Conservation (phyloP, 1,140 invertebrate species). For the Callitettix versicolor region DNA sequence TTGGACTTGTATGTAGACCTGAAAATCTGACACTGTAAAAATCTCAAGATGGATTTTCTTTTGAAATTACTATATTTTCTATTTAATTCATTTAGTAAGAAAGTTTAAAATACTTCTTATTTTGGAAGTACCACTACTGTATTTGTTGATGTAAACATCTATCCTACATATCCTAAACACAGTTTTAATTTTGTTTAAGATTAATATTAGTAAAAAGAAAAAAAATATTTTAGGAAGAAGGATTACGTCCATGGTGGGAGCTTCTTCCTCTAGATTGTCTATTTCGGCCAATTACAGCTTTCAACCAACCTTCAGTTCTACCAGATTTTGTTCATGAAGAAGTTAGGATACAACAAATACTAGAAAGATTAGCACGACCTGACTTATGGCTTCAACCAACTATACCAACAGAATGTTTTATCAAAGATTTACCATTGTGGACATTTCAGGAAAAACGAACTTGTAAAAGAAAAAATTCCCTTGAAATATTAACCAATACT, state of each 20-base stretch:
- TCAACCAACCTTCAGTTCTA: constrained; percentile 18
- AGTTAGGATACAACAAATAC: constrained; percentile 31
- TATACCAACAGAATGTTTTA: constrained; percentile 34
- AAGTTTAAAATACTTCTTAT: no score
- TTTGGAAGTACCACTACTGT: no score
- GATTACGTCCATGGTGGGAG: constrained; percentile 24
- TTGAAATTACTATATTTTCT: no score
- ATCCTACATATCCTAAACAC: no score
- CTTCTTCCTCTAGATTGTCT: constrained; percentile 26
- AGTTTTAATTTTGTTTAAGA: no score
- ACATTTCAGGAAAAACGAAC: constrained; percentile 10
- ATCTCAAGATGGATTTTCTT: no score
- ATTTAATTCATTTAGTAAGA: no score
- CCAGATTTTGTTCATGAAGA: constrained; percentile 30
- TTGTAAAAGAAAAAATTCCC: not conserved
- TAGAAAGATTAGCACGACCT: constrained; percentile 36
- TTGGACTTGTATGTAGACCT: no score
- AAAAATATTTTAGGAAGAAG: no score
- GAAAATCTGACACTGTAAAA: no score
- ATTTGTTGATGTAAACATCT: no score
- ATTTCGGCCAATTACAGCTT: constrained; percentile 28
- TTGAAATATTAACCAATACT: not conserved
- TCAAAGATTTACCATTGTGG: constrained; percentile 43
- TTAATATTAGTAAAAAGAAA: no score
- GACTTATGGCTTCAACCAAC: constrained; percentile 39